Evolutionary conservation across 2,888 invertebrate genomes (phyloP).

Genomic region (Leucoma salicis): DNA sequence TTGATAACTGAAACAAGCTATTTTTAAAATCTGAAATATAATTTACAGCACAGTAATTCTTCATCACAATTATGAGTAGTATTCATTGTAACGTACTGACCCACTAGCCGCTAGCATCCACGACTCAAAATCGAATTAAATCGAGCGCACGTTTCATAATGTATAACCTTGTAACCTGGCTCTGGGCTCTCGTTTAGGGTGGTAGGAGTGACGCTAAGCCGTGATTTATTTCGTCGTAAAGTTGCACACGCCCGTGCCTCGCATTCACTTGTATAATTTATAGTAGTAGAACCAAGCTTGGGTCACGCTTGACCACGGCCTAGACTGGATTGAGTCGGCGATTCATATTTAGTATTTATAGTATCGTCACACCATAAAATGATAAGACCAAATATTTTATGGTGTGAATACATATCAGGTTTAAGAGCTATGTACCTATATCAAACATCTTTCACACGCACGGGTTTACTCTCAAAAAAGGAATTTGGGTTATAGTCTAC

Average conservation of each 20-base stretch:
- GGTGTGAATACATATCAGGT: too few relatives aligned
- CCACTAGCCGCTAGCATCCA: slow-evolving; percentile 33
- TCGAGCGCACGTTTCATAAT: slow-evolving; percentile 40
- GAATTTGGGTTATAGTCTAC: too few relatives aligned
- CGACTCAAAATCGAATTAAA: slow-evolving; percentile 36
- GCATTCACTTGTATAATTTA: slow-evolving; percentile 79
- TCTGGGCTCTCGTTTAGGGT: slow-evolving; percentile 43
- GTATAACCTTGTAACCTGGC: slow-evolving; percentile 43
- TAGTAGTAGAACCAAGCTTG: slow-evolving; percentile 40
- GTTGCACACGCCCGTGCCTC: slow-evolving; percentile 70
- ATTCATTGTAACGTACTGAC: slow-evolving; percentile 23
- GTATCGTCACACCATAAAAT: slow-evolving; percentile 27
- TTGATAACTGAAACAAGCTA: too few relatives aligned
- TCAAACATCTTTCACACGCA: too few relatives aligned
- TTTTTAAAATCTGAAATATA: too few relatives aligned
- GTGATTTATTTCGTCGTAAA: slow-evolving; percentile 77
- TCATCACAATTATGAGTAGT: too few relatives aligned
- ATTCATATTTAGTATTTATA: slow-evolving; percentile 49
- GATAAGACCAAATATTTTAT: too few relatives aligned
- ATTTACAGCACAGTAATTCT: too few relatives aligned
- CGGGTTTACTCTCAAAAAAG: too few relatives aligned
- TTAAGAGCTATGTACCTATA: too few relatives aligned
- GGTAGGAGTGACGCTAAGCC: slow-evolving; percentile 55
- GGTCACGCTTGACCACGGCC: slow-evolving; percentile 65
- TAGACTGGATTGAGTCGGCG: slow-evolving; percentile 53